Evolutionary conservation across 1,140 invertebrate species (phyloP), one percentile per base, ranked within the genome.

Genomic region (Aphis gossypii): DNA sequence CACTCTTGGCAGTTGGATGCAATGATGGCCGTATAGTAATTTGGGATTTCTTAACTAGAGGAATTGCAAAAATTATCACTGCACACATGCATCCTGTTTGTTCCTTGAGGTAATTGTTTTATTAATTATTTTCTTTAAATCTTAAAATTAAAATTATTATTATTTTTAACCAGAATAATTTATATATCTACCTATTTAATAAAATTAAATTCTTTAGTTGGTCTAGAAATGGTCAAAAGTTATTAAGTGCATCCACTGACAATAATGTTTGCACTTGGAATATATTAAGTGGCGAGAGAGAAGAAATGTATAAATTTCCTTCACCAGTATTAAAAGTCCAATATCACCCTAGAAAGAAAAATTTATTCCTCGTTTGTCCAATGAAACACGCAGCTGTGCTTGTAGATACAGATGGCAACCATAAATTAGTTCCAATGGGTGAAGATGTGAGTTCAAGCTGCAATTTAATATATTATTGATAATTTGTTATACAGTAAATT

Each of bases 21-120:
- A 99, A 99, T 95, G 99, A 99, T 96, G 99, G 99, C 1, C 97
- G 99, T 94, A 98, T 99, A 95, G 98, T 99, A 93, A 97, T 99
- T 94, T 99, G 99, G 99, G 99, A 99, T 96, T 99, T 99, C 95
- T 95, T 99, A 30, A 99, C 99, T 0, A 95, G 99, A 95, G 98
- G 99, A 90, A 99, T 99, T 94, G 98, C 98, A 20, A 99, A 99
- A 96, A 98, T 99, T 90, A 98, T 99, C 94, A 98, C 97, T 94
- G 99, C 99, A 54, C 99, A 99, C 96, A 98, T 99, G n/a, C 98
- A 99, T 96, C 99, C 99, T 41, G 98, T 99, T 11, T 99, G 98
- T 95, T 99, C 98, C 94, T 96, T 99, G 35, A 99, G 97, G 97
- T 97, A 95, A 94, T 94, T 95, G 41, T 41, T 54, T 60, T 41